Base-by-base conservation (phyloP, 2,113 vertebrate species). In the Muntiacus reevesi region DNA sequence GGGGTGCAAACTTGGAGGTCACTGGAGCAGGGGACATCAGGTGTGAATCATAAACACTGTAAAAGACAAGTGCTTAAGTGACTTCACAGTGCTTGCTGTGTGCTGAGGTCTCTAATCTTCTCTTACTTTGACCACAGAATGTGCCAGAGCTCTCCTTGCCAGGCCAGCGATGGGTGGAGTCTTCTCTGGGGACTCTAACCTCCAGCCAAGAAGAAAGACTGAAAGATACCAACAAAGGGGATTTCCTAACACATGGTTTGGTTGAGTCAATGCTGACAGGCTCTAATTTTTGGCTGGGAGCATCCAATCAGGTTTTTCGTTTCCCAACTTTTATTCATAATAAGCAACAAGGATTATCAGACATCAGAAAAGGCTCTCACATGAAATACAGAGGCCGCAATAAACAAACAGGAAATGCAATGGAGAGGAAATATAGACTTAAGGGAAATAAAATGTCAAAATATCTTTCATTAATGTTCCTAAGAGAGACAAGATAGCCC, bases 381-480 rank as follows among this genome's bases (percentile, higher is more conserved):
- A 47, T 67, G 64, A 96, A 95, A 89, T 43, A 45, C 30, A 50
- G 78, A 90, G 64, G 89, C 50, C 52, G 54, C 21, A 91, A 89
- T 57, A 95, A 92, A 81, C 79, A 81, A 95, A 78, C 16, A 82
- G 89, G 59, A 67, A 88, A 93, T 50, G n/a, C 47, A 93, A 40
- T 43, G 27, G 16, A 94, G 74, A 91, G 76, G 93, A 78, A 91
- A 93, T 19, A 67, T 1, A 6, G 47, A 60, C 28, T 3, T 15
- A 12, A 76, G 27, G 76, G 81, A 91, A 91, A 85, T 59, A 52
- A 96, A 93, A 67, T 87, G 55, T 45, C 82, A 76, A 86, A 93
- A 67, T 82, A 97, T 57, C 85, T 96, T 91, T 97, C 55, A 40
- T 91, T 92, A 74, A 96, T 84, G 40, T 84, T 97, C 52, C 84